Conservation (phyloP, 2,888 invertebrate species). For the Bombyx huttoni region DNA sequence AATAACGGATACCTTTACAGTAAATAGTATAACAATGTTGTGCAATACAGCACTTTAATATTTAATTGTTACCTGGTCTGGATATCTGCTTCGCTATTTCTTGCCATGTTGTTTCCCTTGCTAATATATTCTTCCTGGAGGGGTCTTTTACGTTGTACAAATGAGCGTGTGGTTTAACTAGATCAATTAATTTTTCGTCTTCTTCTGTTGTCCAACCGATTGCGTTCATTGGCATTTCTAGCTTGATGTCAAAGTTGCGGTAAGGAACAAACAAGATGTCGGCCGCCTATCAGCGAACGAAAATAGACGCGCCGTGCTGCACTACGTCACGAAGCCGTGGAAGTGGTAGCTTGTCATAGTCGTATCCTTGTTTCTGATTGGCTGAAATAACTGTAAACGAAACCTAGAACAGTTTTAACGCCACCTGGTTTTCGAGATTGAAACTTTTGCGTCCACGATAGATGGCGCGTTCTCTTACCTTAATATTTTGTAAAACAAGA, state of each 20-base stretch:
- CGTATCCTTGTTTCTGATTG: slow-evolving; percentile 28
- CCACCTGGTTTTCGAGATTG: slow-evolving; percentile 12
- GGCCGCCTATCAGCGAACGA: slow-evolving; percentile 54
- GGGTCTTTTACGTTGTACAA: slow-evolving; percentile 50
- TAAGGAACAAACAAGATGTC: slow-evolving; percentile 55
- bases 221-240: slow-evolving; percentile 55
- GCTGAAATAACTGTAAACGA: slow-evolving; percentile 12
- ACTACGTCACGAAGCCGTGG: slow-evolving; percentile 43
- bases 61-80: slow-evolving; percentile 44
- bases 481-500: neutral
- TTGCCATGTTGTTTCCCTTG: slow-evolving; percentile 54
- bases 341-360: slow-evolving; percentile 18
- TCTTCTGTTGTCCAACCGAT: slow-evolving; percentile 53
- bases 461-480: slow-evolving; percentile 9
- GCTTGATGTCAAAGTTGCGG: slow-evolving; percentile 15
- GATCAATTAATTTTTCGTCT: slow-evolving; percentile 48
- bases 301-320: slow-evolving; percentile 57
- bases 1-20: too few relatives aligned
- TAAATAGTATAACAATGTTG: neutral
- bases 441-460: slow-evolving; percentile 7
- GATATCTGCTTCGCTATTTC: slow-evolving; percentile 46
- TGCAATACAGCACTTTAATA: slow-evolving; percentile 25
- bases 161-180: slow-evolving; percentile 51
- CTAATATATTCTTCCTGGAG: slow-evolving; percentile 53
- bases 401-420: slow-evolving; percentile 2